phyloP scores from a whole-genome alignment of 2,888 invertebrate genomes.

The Acrobasis consociella region DNA sequence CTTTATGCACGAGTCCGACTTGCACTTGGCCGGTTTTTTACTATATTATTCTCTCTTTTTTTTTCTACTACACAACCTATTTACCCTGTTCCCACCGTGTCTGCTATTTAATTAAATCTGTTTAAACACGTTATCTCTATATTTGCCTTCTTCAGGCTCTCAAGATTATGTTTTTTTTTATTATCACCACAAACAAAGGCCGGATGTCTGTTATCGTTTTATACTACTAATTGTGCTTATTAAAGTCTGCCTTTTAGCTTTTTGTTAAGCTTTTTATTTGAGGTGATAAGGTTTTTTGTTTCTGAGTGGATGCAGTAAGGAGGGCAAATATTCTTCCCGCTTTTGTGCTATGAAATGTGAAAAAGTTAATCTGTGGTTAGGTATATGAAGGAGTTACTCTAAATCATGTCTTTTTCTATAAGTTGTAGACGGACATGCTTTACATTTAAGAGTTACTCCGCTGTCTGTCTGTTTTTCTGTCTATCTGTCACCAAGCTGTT shows the following conservation, averaged over 20 bases:
- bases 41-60: too few species aligned
- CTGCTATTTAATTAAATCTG: slow-evolving; percentile 17
- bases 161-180: background rate
- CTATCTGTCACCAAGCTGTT: too few species aligned
- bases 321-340: background rate
- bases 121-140: slow-evolving; percentile 3
- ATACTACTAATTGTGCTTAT: slow-evolving; percentile 16
- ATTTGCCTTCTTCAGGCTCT: slow-evolving; percentile 5
- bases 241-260: slow-evolving; percentile 4
- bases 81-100: slow-evolving; percentile 9
- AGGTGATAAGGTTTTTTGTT: slow-evolving; percentile 14
- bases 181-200: slow-evolving; percentile 1
- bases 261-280: background rate
- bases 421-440: too few species aligned
- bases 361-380: background rate
- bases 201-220: slow-evolving; percentile 12
- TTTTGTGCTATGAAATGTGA: background rate
- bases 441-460: too few species aligned
- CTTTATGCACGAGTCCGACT: background rate
- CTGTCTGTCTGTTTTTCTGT: too few species aligned
- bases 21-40: too few species aligned
- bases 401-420: too few species aligned
- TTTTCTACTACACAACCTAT: background rate
- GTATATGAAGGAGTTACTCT: too few species aligned
- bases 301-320: background rate